Evolutionary conservation across 2,113 vertebrate genomes (phyloP), one percentile per base, ranked within the genome.

Genomic region (Donacobius atricapilla): DNA sequence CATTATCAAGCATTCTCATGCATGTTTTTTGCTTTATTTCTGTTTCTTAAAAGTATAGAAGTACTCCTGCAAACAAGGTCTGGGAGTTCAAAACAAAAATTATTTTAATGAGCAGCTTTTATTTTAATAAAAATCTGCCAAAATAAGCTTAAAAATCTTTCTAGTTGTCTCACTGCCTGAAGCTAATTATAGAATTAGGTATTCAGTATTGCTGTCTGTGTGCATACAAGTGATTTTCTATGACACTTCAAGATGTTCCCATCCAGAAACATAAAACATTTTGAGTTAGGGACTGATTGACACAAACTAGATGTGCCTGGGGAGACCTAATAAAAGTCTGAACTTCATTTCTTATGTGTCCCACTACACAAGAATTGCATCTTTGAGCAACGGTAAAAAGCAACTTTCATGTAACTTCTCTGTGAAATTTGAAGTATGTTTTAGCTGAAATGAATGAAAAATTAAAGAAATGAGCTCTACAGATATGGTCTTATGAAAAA

Each of bases 171-270:
- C 80, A 87, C 53, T 76, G 89, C 91, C 82, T 89, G 76, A 83
- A 87, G 63, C 47, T 96, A 94, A 81, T 97, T 96, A 89, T 57
- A 93, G 78, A 93, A 96, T 91, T 91, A 85, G n/a, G n/a, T n/a
- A n/a, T n/a, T n/a, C n/a, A 94, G 42, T 83, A 87, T 66, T 96
- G 58, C 77, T 88, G 91, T 82, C 57, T 89, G 60, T 39, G 80
- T 3, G 78, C 84, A 80, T 69, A 84, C 65, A 53, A 85, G 44
- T 8, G 15, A 93, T 93, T 94, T 89, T 84, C 72, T 90, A 20
- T 83, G 78, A 96, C 40, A 75, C 33, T 75, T 97, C 87, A 93
- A 93, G 83, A 54, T 93, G 53, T 68, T 90, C 33, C 81, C 35
- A 64, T 90, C 77, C 83, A 89, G 89, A 87, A 97, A 92, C 22